phyloP scores from a whole-genome alignment of 2,113 vertebrate species.

The Cyrtonyx montezumae region DNA sequence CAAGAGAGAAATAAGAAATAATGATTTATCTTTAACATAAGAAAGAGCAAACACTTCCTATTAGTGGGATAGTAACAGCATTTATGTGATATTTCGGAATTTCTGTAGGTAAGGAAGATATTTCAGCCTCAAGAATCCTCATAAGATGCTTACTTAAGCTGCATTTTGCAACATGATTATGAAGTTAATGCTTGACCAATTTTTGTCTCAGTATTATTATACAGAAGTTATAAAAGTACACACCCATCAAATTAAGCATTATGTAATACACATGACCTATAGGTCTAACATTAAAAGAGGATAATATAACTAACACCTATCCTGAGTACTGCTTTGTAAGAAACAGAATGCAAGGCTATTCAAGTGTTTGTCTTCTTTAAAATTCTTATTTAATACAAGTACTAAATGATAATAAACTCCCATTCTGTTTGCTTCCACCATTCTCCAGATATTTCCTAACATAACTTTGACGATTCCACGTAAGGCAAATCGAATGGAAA shows the following conservation, averaged over 20 bases:
- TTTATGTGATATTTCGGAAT: neutral
- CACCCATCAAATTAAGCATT: neutral
- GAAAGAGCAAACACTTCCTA: slow-evolving; percentile 35
- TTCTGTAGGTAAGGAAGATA: slow-evolving; percentile 1
- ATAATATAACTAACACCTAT: neutral
- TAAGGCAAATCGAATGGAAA: neutral
- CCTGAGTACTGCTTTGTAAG: neutral
- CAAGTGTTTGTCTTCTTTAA: neutral
- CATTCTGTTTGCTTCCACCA: neutral
- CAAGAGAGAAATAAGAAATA: neutral
- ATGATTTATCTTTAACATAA: slow-evolving; percentile 18
- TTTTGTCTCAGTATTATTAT: neutral
- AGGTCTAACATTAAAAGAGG: neutral
- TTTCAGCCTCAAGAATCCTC: slow-evolving; percentile 31
- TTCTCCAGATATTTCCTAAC: neutral
- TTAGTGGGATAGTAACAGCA: neutral
- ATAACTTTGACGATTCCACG: neutral
- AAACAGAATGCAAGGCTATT: neutral
- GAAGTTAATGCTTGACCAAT: neutral
- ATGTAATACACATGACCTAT: neutral
- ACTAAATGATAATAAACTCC: neutral
- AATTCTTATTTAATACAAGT: neutral
- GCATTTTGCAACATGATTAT: neutral
- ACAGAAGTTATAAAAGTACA: neutral
- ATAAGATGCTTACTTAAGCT: neutral